A percentile compares a stretch with the other conserved stretches of the same genome.
Evolutionary conservation across 2,797 vertebrate species (phyloP).

Genomic region (Setipinna tenuifilis): DNA sequence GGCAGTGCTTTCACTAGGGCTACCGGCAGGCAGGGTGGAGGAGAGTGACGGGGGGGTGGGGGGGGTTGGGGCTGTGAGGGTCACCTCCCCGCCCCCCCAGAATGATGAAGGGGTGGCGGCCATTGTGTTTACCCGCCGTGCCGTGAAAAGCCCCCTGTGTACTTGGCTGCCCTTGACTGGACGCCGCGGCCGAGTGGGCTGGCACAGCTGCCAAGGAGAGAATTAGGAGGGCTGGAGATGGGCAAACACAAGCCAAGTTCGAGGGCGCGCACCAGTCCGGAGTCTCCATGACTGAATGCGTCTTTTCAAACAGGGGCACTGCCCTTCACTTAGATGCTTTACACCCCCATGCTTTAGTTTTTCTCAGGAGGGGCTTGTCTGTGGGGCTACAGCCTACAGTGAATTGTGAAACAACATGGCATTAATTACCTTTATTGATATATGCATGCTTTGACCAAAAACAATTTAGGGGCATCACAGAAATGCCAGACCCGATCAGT

Average conservation of each 20-base stretch:
- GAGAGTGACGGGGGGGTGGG: slow-evolving; percentile 25
- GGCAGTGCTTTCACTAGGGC: slow-evolving; percentile 60
- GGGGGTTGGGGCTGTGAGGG: neutral
- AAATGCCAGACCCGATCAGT: too few relatives aligned
- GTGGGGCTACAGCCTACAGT: neutral
- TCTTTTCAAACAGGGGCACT: neutral
- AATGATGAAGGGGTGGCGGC: slow-evolving; percentile 34
- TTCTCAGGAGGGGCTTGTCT: neutral
- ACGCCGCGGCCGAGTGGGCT: neutral
- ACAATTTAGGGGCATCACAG: too few relatives aligned
- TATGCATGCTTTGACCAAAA: too few relatives aligned
- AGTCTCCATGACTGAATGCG: neutral
- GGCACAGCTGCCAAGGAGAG: neutral
- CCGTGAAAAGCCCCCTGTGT: slow-evolving; percentile 44
- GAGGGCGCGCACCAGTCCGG: neutral
- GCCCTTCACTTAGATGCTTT: neutral
- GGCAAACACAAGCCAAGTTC: slow-evolving; percentile 16
- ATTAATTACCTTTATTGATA: too few relatives aligned
- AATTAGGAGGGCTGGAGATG: slow-evolving; percentile 14
- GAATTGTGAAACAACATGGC: neutral
- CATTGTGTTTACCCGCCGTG: slow-evolving; percentile 52
- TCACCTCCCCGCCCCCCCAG: neutral
- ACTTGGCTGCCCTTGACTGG: slow-evolving; percentile 46
- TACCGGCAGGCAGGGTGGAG: slow-evolving; percentile 43
- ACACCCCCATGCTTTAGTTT: neutral